phyloP scores from a whole-genome alignment of 2,797 vertebrate species.

The Lycodopsis pacificus region DNA sequence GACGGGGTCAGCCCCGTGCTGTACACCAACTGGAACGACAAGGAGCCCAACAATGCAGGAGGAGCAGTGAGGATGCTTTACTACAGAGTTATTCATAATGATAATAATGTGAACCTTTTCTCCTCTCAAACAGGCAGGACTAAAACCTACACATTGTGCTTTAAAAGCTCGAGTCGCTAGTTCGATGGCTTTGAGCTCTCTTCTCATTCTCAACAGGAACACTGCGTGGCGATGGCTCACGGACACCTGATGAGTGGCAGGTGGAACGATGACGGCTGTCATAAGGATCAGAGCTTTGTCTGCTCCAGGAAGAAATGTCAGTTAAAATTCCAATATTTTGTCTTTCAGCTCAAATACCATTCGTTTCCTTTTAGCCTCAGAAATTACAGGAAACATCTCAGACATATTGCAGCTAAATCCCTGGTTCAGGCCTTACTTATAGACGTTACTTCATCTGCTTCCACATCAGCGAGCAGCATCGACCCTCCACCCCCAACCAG shows the following conservation, averaged over 20 bases:
- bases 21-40: slow-evolving; percentile 85
- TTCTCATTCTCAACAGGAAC: slow-evolving; percentile 72
- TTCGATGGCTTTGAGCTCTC: background rate
- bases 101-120: background rate
- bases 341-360: background rate
- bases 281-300: slow-evolving; percentile 77
- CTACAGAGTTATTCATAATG: background rate
- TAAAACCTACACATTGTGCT: background rate
- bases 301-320: slow-evolving; percentile 85
- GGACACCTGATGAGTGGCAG: slow-evolving; percentile 68
- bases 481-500: slow-evolving; percentile 73
- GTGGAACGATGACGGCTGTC: slow-evolving; percentile 85
- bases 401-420: background rate
- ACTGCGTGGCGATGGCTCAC: slow-evolving; percentile 81
- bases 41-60: slow-evolving; percentile 84
- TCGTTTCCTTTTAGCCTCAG: background rate
- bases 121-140: background rate
- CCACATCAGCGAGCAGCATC: slow-evolving; percentile 74
- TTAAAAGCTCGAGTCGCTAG: background rate
- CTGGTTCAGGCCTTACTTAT: background rate
- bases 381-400: background rate
- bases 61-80: slow-evolving; percentile 69
- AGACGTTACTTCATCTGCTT: slow-evolving; percentile 12
- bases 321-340: slow-evolving; percentile 10
- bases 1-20: slow-evolving; percentile 83